Percentiles rank a stretch among this genome's conserved stretches.
These are phyloP conservation scores for Spea hammondii DNA, from an alignment of 2,797 vertebrate genomes.

Conservation along the genomic window DNA sequence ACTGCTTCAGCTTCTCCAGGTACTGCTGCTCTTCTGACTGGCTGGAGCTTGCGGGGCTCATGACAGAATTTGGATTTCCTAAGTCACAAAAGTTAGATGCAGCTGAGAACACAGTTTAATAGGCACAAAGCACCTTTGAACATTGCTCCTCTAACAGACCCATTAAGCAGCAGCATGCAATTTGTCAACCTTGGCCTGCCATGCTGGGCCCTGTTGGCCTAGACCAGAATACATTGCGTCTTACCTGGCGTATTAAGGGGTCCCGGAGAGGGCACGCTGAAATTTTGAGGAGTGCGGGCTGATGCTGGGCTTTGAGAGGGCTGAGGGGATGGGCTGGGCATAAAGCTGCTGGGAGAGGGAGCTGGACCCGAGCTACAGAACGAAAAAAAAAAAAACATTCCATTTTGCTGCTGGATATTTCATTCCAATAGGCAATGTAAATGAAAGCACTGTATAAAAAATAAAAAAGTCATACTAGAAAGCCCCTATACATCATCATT, in stretches of 20 bases:
- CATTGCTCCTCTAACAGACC: too few relatives aligned
- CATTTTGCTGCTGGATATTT: background rate
- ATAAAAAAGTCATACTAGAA: too few relatives aligned
- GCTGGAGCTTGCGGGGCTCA: constrained; percentile 86
- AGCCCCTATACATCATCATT: too few relatives aligned
- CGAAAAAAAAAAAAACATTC: constrained; percentile 13
- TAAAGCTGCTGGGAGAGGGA: constrained; percentile 91
- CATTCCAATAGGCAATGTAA: too few relatives aligned
- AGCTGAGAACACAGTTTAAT: too few relatives aligned
- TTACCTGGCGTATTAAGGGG: constrained; percentile 93
- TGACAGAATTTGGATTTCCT: constrained; percentile 91
- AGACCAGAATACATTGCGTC: background rate
- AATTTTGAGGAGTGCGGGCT: constrained; percentile 89
- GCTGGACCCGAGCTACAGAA: constrained; percentile 86
- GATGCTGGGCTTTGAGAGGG: constrained; percentile 90
- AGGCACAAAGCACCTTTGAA: too few relatives aligned
- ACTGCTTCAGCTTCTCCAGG: constrained; percentile 94
- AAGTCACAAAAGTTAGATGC: background rate
- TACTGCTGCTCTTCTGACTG: constrained; percentile 97
- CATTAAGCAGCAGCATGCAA: too few relatives aligned
- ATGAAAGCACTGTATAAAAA: too few relatives aligned
- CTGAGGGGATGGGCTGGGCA: constrained; percentile 94
- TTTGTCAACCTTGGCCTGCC: too few relatives aligned
- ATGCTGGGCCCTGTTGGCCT: too few relatives aligned
- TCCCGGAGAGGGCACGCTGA: constrained; percentile 85